phyloP scores from a whole-genome alignment of 37 sponge, comb jelly and placozoan species.

The Tethya wilhelma region DNA sequence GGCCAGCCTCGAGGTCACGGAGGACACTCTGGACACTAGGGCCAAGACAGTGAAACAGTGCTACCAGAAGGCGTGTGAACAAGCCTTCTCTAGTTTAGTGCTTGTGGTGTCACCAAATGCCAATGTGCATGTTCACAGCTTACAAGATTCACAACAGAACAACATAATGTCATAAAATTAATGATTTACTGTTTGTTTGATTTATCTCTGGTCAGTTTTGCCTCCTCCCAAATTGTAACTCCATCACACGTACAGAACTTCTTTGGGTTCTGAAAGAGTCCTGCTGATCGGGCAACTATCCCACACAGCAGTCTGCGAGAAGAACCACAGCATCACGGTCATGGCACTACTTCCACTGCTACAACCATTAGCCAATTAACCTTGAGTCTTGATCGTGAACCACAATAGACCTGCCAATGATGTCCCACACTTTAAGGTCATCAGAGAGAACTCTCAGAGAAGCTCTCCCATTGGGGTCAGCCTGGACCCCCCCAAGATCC shows the following conservation, averaged over 20 bases:
- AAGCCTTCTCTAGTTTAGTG: slow-evolving; percentile 39
- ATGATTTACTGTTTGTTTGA: not conserved
- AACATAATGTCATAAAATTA: not conserved
- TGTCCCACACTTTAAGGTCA: slow-evolving; percentile 56
- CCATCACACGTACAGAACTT: slow-evolving; percentile 90
- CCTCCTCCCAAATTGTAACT: slow-evolving; percentile 88
- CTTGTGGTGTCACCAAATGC: slow-evolving; percentile 1
- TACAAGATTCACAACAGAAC: not conserved
- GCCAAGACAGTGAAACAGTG: slow-evolving; percentile 25
- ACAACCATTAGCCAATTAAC: not conserved
- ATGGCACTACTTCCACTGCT: too few relatives aligned
- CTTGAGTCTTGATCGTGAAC: slow-evolving; percentile 22
- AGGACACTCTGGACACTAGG: not conserved
- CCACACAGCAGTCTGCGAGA: slow-evolving; percentile 84
- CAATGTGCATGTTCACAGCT: too few relatives aligned
- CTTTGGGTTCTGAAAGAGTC: slow-evolving; percentile 85
- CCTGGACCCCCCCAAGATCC: slow-evolving; percentile 20
- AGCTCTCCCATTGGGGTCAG: slow-evolving; percentile 50
- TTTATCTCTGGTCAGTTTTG: slow-evolving; percentile 13
- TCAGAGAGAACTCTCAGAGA: slow-evolving; percentile 44
- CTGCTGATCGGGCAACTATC: slow-evolving; percentile 84
- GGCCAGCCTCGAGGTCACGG: not conserved
- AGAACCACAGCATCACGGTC: too few relatives aligned
- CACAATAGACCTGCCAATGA: slow-evolving; percentile 81
- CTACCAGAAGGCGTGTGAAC: slow-evolving; percentile 22